Percentiles rank a stretch among this genome's conserved stretches.
These are phyloP conservation scores for Papilio aristodemus DNA, from an alignment of 1,140 invertebrate species.

Conservation along the genomic window DNA sequence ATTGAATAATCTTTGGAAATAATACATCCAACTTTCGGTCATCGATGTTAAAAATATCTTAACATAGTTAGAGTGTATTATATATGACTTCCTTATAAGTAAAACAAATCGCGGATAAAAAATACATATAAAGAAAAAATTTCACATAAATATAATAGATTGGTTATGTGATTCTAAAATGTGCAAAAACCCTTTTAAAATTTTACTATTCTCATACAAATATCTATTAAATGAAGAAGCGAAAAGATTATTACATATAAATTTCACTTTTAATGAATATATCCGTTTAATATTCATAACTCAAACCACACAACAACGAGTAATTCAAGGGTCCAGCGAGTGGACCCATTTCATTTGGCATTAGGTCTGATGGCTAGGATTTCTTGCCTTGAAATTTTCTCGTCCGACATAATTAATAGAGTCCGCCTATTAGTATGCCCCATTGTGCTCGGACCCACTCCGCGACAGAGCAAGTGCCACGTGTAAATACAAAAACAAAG, in stretches of 20 bases:
- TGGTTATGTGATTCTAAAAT: too few relatives aligned
- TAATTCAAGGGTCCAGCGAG: conserved; percentile 55
- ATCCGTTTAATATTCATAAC: conserved; percentile 26
- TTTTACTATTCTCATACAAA: too few relatives aligned
- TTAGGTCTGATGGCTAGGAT: conserved; percentile 68
- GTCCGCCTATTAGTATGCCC: conserved; percentile 64
- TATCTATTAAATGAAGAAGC: too few relatives aligned
- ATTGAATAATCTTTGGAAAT: too few relatives aligned
- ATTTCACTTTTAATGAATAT: not conserved
- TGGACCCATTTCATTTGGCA: conserved; percentile 75
- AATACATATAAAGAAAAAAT: too few relatives aligned
- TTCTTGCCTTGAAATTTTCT: conserved; percentile 73
- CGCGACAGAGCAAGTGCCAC: conserved; percentile 26
- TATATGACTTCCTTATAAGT: too few relatives aligned
- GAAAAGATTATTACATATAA: not conserved
- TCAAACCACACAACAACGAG: conserved; percentile 39
- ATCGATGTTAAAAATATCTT: too few relatives aligned
- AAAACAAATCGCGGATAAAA: too few relatives aligned
- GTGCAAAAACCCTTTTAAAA: too few relatives aligned
- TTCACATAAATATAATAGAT: too few relatives aligned
- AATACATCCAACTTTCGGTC: too few relatives aligned
- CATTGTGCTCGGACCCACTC: conserved; percentile 53
- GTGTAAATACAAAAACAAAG: conserved; percentile 6
- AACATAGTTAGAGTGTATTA: too few relatives aligned
- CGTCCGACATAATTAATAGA: conserved; percentile 72